Evolutionary conservation across 2,888 invertebrate genomes (phyloP).

Genomic region (Miltochrista miniata): DNA sequence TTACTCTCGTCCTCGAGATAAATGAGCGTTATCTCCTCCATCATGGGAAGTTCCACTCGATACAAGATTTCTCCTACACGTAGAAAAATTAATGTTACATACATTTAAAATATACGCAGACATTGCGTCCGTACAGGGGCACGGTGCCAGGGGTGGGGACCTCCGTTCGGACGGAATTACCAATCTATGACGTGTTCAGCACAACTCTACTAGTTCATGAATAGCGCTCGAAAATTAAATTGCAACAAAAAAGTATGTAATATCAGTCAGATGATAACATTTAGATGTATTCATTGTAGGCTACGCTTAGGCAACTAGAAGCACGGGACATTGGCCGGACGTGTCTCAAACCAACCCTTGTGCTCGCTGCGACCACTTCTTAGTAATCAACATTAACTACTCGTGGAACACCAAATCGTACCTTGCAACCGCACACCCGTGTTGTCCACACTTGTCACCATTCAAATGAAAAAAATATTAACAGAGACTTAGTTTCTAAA

Average conservation of each 20-base stretch:
- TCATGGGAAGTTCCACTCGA: constrained; percentile 96
- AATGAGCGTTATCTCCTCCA: constrained; percentile 96
- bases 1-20: constrained; percentile 95
- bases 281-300: constrained; percentile 44
- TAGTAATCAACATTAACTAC: constrained; percentile 60
- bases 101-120: constrained; percentile 61
- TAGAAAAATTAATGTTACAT: constrained; percentile 84
- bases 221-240: constrained; percentile 67
- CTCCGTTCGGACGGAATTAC: constrained; percentile 27
- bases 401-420: constrained; percentile 59
- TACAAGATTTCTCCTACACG: constrained; percentile 94
- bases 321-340: constrained; percentile 73
- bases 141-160: constrained; percentile 37
- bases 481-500: background rate
- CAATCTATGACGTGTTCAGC: constrained; percentile 37
- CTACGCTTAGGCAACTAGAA: constrained; percentile 80
- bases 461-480: background rate
- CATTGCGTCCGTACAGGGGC: constrained; percentile 40
- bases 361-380: constrained; percentile 63
- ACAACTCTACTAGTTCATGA: constrained; percentile 56
- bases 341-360: constrained; percentile 63
- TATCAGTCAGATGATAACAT: constrained; percentile 48
- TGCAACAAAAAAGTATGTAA: constrained; percentile 61
- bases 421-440: constrained; percentile 49
- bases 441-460: constrained; percentile 13